Percentiles rank a stretch among this genome's conserved stretches.
These are phyloP conservation scores for Hypolimnas misippus DNA, from an alignment of 2,888 invertebrate genomes.

Conservation along the genomic window DNA sequence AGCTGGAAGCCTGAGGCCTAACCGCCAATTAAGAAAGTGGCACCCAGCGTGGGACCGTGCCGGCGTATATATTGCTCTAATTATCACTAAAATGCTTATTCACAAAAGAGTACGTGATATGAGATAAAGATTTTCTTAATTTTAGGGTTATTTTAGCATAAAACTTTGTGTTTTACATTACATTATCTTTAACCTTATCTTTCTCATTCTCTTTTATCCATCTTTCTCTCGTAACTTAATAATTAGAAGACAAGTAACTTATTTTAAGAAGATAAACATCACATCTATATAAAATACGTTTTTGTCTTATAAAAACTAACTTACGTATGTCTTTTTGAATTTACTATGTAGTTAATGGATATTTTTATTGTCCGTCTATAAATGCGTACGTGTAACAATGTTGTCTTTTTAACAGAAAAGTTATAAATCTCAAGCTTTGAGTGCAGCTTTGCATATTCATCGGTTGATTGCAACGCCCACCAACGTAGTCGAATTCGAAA, in stretches of 20 bases:
- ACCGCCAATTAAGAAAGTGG: conserved; percentile 58
- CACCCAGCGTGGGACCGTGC: conserved; percentile 59
- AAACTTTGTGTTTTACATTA: not conserved
- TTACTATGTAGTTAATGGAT: not conserved
- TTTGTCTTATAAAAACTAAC: not conserved
- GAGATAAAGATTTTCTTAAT: not conserved
- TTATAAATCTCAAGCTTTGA: conserved; percentile 26
- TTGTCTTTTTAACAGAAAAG: conserved; percentile 23
- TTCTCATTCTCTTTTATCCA: too few species aligned
- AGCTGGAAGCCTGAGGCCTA: conserved; percentile 40
- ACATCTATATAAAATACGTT: not conserved
- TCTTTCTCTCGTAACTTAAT: too few species aligned
- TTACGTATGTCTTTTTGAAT: not conserved
- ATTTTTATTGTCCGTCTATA: not conserved
- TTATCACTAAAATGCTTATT: conserved; percentile 41
- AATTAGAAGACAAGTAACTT: too few species aligned
- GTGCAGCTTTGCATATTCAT: conserved; percentile 29
- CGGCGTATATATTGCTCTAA: conserved; percentile 58
- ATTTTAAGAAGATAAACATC: not conserved
- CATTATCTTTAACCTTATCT: too few species aligned
- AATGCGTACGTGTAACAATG: conserved; percentile 18
- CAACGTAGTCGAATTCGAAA: conserved; percentile 44
- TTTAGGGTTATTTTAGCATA: not conserved
- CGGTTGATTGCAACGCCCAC: conserved; percentile 46
- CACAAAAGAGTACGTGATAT: not conserved